These are phyloP conservation scores for Vireo griseus DNA, from an alignment of 2,797 vertebrate genomes.

Conservation along the genomic window DNA sequence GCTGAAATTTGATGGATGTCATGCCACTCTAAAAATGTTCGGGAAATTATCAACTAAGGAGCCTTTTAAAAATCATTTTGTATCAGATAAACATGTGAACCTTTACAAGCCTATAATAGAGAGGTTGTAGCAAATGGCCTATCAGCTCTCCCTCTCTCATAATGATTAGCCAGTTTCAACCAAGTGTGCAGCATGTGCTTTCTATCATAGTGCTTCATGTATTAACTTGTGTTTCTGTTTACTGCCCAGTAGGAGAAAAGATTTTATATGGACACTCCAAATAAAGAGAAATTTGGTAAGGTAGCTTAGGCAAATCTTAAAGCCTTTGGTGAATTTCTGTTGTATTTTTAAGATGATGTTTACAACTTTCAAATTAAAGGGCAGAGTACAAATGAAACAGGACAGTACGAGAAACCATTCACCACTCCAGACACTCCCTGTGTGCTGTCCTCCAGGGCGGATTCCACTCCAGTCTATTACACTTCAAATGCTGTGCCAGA, in stretches of 20 bases:
- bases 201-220: background rate
- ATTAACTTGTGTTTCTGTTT: background rate
- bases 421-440: background rate
- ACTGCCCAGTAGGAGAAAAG: background rate
- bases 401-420: background rate
- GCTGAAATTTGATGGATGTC: background rate
- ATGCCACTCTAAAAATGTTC: background rate
- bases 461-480: background rate
- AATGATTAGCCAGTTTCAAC: background rate
- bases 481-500: background rate
- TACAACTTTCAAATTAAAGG: background rate
- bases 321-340: background rate
- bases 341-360: background rate
- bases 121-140: background rate
- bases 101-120: background rate
- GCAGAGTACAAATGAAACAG: background rate
- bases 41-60: background rate
- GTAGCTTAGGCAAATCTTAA: background rate
- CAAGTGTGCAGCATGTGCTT: background rate
- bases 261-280: background rate
- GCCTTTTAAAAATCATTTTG: background rate
- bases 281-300: background rate
- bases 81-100: background rate
- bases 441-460: background rate
- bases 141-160: background rate